A percentile compares a stretch with the other conserved stretches of the same genome.
These are phyloP conservation scores for Belonocnema kinseyi DNA, from an alignment of 1,140 invertebrate genomes.

Conservation along the genomic window DNA sequence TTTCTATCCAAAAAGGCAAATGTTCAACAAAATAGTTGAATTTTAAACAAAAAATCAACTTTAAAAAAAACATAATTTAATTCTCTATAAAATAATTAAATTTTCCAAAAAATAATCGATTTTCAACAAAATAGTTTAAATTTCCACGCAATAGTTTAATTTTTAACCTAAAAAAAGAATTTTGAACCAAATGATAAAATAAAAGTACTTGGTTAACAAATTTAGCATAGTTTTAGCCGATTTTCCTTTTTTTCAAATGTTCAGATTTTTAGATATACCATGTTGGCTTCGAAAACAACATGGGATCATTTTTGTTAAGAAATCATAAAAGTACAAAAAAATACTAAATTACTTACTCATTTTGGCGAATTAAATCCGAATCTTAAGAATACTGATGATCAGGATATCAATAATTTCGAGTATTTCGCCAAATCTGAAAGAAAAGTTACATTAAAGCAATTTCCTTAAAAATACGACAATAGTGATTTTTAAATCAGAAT, in stretches of 20 bases:
- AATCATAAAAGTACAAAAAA: slow-evolving; percentile 33
- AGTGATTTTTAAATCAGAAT: not conserved
- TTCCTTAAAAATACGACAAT: not conserved
- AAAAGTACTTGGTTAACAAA: not conserved
- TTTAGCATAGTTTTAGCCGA: not conserved
- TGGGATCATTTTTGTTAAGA: slow-evolving; percentile 50
- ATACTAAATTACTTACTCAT: slow-evolving; percentile 73
- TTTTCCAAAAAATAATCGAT: too few species aligned
- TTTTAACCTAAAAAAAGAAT: too few species aligned
- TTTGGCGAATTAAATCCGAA: slow-evolving; percentile 83
- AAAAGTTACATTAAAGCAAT: slow-evolving; percentile 23
- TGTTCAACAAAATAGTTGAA: too few species aligned
- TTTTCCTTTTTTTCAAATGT: slow-evolving; percentile 27
- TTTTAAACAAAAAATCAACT: too few species aligned
- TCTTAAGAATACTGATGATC: slow-evolving; percentile 85
- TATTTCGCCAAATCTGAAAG: slow-evolving; percentile 75
- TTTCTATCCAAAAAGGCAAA: too few species aligned
- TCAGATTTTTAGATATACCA: slow-evolving; percentile 45
- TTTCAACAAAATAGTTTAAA: too few species aligned
- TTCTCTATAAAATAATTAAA: too few species aligned
- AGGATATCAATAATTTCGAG: slow-evolving; percentile 80
- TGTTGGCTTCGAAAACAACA: slow-evolving; percentile 73
- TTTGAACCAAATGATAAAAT: too few species aligned
- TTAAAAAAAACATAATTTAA: too few species aligned
- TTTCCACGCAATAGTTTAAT: too few species aligned